Evolutionary conservation across 2,888 invertebrate genomes (phyloP), one percentile per base, ranked within the genome.

Genomic region (Globia sparganii): DNA sequence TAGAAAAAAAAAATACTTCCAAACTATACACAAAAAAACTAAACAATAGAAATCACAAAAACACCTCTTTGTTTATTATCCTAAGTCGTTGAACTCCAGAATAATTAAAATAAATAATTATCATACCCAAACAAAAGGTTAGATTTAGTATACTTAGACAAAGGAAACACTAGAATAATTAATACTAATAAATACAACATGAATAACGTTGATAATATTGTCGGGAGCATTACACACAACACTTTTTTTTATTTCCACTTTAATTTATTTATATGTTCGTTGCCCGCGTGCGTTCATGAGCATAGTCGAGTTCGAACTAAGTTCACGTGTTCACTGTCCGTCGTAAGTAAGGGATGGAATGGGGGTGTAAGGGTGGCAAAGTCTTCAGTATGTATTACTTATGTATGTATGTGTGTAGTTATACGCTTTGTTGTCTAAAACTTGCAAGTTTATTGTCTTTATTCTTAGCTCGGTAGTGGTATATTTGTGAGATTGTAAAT

Each of bases 171-270:
- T 11, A 96, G 80, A 9, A 95, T 91, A 1, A 96, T 78, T n/a
- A 96, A 85, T 62, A 95, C 92, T 79, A 96, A 91, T 64, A 96
- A 88, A 87, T 96, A 96, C 21, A 95, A 86, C 91, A 96, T 92
- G 80, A 96, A 94, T 37, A 95, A 77, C 0, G 94, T 93, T 0
- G 96, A 93, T 71, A 95, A 78, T 13, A 96, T 83, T 58, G 92
- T 90, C 6, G 92, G 90, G 64, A 95, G 87, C 92, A 94, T 93
- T 88, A 72, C 43, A 81, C 49, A 81, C 46, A 3, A 59, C 34
- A 76, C 58, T 71, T n/a, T 61, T 59, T 59, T 71, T 37, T 15
- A 31, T n/a, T 62, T 43, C 1, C 34, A 65, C 18, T 25, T 62
- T 53, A 21, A 40, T 72, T 62, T 28, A 43, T 43, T 34, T 70